Evolutionary conservation across 2,888 invertebrate species (phyloP), one percentile per base, ranked within the genome.

Genomic region (Poecilobothrus nobilitatus): DNA sequence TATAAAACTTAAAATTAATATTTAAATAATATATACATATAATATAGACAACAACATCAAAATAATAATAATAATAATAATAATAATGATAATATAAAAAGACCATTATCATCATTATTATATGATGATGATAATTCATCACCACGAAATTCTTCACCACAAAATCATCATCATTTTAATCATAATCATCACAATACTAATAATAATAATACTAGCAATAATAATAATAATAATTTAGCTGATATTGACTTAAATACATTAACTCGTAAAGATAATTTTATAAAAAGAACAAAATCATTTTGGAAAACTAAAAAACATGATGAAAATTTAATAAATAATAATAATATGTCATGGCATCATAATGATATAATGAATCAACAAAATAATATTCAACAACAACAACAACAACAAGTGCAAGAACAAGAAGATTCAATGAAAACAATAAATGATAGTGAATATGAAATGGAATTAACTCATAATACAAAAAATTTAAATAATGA

Each of bases 251-350:
- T 63, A 22, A 63, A 63, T 22, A 63, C 63, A 63, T 22, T 27
- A 33, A 64, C 18, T 2, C 33, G 64, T 15, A 64, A 64, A 33
- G 64, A 33, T 18, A 64, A 64, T 64, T 64, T 64, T 74, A 87
- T 93, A 0, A 93, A 93, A 76, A 83, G 93, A 66, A 92, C 92
- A 0, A 93, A 92, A 78, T 92, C 92, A 0, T 91, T 93, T 77
- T 93, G 93, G 93, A 89, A 90, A 76, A 92, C 93, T 75, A 89
- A 92, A 27, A 87, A 89, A 69, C 87, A 87, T 2, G 87, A 89
- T 68, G 92, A 92, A 71, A 91, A 92, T 67, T 83, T 93, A 75
- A 92, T 92, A 76, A 93, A 93, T 0, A 93, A 93, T 92, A 83
- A 93, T 41, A 18, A 18, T 18, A 18, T n/a, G n/a, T 53, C 53